A percentile compares a stretch with the other conserved stretches of the same genome.
Conservation (phyloP, 1,140 invertebrate species). For the Bombyx mandarina region DNA sequence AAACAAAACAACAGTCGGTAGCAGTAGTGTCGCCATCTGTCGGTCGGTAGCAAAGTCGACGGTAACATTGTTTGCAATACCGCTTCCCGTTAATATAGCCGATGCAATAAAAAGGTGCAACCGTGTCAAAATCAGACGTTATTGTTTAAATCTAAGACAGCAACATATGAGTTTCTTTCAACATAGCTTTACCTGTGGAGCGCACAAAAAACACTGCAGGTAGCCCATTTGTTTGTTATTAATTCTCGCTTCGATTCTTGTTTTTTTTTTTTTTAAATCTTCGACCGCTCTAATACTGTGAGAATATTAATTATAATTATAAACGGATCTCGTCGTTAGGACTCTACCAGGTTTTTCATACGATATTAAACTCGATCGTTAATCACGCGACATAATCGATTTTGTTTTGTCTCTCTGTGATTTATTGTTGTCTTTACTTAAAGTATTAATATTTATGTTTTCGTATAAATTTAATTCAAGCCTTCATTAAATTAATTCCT, state of each 20-base stretch:
- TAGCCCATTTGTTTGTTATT: conserved; percentile 71
- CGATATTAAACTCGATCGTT: conserved; percentile 65
- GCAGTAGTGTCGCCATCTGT: conserved; percentile 40
- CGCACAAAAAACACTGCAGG: conserved; percentile 66
- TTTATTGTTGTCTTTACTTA: conserved; percentile 37
- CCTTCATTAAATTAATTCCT: no score
- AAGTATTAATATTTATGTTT: no score
- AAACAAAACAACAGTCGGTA: neutral
- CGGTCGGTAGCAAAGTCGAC: conserved; percentile 40
- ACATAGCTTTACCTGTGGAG: conserved; percentile 59
- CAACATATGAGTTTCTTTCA: conserved; percentile 60
- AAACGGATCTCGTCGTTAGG: conserved; percentile 55
- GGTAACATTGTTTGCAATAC: neutral
- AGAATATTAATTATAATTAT: conserved; percentile 72
- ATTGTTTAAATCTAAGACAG: conserved; percentile 66
- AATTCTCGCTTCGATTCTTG: conserved; percentile 65
- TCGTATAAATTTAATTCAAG: no score
- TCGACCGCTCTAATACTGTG: conserved; percentile 64
- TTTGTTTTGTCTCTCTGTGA: conserved; percentile 50
- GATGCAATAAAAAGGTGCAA: conserved; percentile 51
- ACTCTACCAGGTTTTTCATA: conserved; percentile 45
- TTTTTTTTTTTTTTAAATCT: conserved; percentile 42
- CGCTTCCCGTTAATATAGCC: conserved; percentile 26
- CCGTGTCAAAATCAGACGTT: conserved; percentile 57
- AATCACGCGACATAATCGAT: conserved; percentile 66